phyloP scores from a whole-genome alignment of 2,888 invertebrate genomes.

The Volucella zonaria region DNA sequence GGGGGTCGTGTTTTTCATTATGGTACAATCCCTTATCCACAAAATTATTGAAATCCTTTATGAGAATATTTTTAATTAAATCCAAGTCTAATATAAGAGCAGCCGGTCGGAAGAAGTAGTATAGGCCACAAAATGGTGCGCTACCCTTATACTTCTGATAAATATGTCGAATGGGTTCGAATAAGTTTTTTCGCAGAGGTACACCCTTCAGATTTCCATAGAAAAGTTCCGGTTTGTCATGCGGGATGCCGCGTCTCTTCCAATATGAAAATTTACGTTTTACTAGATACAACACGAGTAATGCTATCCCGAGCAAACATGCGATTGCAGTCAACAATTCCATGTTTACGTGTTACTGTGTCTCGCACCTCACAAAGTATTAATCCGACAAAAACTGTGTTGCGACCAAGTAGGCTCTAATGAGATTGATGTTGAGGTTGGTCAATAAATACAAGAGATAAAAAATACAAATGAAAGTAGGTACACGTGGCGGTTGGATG shows the following conservation, averaged over 20 bases:
- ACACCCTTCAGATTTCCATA: constrained; percentile 77
- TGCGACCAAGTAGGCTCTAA: too few relatives aligned
- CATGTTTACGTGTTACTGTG: too few relatives aligned
- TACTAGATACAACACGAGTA: not conserved
- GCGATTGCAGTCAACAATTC: too few relatives aligned
- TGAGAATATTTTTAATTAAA: constrained; percentile 78
- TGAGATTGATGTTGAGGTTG: too few relatives aligned
- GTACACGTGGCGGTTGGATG: too few relatives aligned
- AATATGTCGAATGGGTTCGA: not conserved
- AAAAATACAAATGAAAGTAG: too few relatives aligned
- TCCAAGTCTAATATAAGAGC: constrained; percentile 79
- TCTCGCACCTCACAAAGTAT: too few relatives aligned
- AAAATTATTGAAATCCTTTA: constrained; percentile 75
- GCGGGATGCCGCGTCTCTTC: constrained; percentile 74
- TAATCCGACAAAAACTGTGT: too few relatives aligned
- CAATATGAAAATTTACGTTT: constrained; percentile 73
- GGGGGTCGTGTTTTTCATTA: not conserved
- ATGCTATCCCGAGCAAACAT: too few relatives aligned
- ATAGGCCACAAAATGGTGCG: constrained; percentile 80
- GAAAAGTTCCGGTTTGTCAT: constrained; percentile 73
- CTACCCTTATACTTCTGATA: constrained; percentile 76
- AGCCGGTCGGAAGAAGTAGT: constrained; percentile 77
- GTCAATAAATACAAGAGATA: too few relatives aligned
- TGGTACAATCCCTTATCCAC: too few relatives aligned
- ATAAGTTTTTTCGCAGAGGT: not conserved